Conservation (phyloP, 1,140 invertebrate species). For the Drosophila suzukii region DNA sequence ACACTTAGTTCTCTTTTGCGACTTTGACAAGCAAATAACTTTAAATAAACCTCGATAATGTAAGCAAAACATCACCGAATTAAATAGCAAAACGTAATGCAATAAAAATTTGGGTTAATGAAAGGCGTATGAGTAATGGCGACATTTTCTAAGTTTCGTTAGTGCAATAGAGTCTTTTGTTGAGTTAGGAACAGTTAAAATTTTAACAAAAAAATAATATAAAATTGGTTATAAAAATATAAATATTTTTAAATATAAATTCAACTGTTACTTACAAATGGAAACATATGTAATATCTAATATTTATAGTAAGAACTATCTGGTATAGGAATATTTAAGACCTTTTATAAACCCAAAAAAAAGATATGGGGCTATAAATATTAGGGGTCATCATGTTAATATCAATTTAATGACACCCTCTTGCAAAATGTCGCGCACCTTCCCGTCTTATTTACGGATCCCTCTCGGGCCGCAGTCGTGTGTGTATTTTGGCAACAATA, state of each 20-base stretch:
- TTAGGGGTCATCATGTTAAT: not conserved
- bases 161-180: not conserved
- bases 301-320: no score
- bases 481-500: conserved; percentile 65
- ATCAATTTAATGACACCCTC: not conserved
- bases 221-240: no score
- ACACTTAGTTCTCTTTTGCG: not conserved
- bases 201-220: no score
- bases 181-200: not conserved
- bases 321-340: no score
- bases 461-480: conserved; percentile 16
- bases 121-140: not conserved
- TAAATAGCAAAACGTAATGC: not conserved
- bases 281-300: no score
- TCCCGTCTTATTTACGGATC: conserved; percentile 24
- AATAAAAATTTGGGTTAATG: not conserved
- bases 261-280: no score
- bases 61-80: not conserved
- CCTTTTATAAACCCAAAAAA: no score
- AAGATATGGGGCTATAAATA: not conserved
- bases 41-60: not conserved
- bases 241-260: no score
- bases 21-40: not conserved
- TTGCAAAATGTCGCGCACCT: conserved; percentile 24
- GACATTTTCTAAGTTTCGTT: not conserved